Percentiles rank a stretch among this genome's conserved stretches.
These are phyloP conservation scores for Amorpha juglandis DNA, from an alignment of 2,888 invertebrate genomes.

Conservation along the genomic window DNA sequence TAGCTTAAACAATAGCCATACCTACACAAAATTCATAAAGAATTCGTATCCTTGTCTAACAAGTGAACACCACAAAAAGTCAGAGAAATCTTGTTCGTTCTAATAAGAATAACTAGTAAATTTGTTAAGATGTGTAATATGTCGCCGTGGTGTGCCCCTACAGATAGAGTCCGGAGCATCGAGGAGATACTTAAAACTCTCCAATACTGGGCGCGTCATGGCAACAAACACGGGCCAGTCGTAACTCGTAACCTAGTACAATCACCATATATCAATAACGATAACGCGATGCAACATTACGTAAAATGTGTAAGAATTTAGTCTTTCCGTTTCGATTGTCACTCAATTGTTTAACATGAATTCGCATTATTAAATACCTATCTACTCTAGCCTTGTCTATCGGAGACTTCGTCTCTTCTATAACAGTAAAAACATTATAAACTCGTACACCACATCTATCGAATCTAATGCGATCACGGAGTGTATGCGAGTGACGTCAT, in stretches of 20 bases:
- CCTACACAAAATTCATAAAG: slow-evolving; percentile 67
- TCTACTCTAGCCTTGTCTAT: slow-evolving; percentile 82
- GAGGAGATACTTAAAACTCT: not conserved
- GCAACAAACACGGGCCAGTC: slow-evolving; percentile 49
- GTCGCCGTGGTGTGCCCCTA: not conserved
- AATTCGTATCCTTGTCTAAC: slow-evolving; percentile 64
- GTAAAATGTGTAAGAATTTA: slow-evolving; percentile 80
- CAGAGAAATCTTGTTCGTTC: slow-evolving; percentile 23
- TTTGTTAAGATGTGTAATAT: slow-evolving; percentile 19
- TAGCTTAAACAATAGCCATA: slow-evolving; percentile 67
- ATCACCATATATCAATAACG: slow-evolving; percentile 74
- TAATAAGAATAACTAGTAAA: slow-evolving; percentile 17
- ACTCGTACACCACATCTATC: slow-evolving; percentile 57
- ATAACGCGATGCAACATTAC: slow-evolving; percentile 80
- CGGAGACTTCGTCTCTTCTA: slow-evolving; percentile 77
- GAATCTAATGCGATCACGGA: slow-evolving; percentile 25
- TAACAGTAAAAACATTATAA: slow-evolving; percentile 77
- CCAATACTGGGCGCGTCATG: slow-evolving; percentile 31
- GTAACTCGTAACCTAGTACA: slow-evolving; percentile 66
- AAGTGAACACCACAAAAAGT: slow-evolving; percentile 61
- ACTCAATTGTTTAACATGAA: slow-evolving; percentile 77
- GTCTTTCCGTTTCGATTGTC: slow-evolving; percentile 83
- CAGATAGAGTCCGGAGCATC: too few species aligned
- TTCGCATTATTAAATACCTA: slow-evolving; percentile 75
- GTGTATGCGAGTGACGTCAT: slow-evolving; percentile 34